A percentile compares a stretch with the other conserved stretches of the same genome.
Conservation (phyloP, 1,140 invertebrate species). For the Anoplophora glabripennis region DNA sequence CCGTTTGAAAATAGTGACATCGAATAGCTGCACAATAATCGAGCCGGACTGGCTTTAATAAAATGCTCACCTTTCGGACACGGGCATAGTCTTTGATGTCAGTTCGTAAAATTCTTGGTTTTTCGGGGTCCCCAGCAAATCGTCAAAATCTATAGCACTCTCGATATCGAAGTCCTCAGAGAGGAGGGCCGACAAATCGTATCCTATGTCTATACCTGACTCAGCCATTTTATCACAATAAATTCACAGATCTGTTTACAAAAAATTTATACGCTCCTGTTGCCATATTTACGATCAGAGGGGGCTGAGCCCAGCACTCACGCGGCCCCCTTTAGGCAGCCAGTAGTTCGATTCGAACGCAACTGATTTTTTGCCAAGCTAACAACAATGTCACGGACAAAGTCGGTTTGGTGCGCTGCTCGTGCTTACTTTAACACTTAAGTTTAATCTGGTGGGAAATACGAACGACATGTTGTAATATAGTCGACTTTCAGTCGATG, state of each 20-base stretch:
- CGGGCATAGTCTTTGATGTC: conserved; percentile 62
- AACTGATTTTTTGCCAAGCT: conserved; percentile 34
- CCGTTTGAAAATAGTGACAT: too few relatives aligned
- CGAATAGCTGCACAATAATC: too few relatives aligned
- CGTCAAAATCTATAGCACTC: conserved; percentile 56
- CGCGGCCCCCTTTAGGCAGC: conserved; percentile 7
- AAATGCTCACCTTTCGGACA: conserved; percentile 59
- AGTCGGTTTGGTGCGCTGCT: conserved; percentile 22
- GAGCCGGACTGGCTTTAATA: not conserved
- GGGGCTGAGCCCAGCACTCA: conserved; percentile 1
- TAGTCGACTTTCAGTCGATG: not conserved
- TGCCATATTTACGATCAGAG: not conserved
- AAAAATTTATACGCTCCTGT: not conserved
- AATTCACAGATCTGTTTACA: conserved; percentile 7
- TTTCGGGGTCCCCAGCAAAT: conserved; percentile 56
- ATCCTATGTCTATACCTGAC: conserved; percentile 70
- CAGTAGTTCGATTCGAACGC: conserved; percentile 26
- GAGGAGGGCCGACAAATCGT: conserved; percentile 62
- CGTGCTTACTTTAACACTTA: conserved; percentile 5
- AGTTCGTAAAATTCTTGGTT: conserved; percentile 66
- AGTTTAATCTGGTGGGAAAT: conserved; percentile 21
- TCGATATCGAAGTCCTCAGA: conserved; percentile 57
- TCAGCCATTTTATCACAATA: conserved; percentile 49
- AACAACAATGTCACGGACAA: conserved; percentile 39
- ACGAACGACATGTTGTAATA: not conserved